phyloP scores from a whole-genome alignment of 2,888 invertebrate genomes.

The Patella ulyssiponensis region DNA sequence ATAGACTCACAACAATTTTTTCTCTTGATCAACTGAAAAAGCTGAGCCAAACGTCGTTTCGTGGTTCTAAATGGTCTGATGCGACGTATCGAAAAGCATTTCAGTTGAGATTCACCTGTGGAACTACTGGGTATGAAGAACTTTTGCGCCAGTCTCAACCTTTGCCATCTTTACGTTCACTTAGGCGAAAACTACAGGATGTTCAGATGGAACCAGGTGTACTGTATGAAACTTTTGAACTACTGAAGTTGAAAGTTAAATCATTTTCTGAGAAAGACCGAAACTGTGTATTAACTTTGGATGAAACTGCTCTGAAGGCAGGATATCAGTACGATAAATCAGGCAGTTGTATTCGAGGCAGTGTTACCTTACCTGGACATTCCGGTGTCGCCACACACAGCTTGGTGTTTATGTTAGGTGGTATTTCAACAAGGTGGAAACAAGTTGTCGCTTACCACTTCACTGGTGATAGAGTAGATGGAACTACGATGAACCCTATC shows the following conservation, averaged over 20 bases:
- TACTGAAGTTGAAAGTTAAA: not conserved
- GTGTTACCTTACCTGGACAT: not conserved
- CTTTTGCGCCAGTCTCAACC: not conserved
- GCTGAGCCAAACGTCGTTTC: not conserved
- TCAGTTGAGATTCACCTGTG: not conserved
- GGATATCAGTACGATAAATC: not conserved
- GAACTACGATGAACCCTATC: no score
- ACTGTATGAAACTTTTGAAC: not conserved
- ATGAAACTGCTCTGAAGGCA: slow-evolving; percentile 8
- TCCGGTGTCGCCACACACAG: no score
- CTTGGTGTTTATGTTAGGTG: no score
- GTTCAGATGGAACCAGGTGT: not conserved
- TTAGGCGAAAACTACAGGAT: not conserved
- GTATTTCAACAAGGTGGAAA: no score
- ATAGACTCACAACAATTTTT: not conserved
- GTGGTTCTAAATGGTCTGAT: not conserved
- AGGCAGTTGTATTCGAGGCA: not conserved
- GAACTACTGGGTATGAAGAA: not conserved
- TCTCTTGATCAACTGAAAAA: not conserved
- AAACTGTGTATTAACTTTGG: not conserved
- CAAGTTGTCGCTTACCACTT: no score
- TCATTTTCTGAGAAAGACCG: not conserved
- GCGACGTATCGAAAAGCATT: no score
- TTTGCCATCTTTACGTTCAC: not conserved
- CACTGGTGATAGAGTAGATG: no score